These are phyloP conservation scores for Matsumurasca onukii DNA, from an alignment of 1,140 invertebrate species.

Conservation along the genomic window DNA sequence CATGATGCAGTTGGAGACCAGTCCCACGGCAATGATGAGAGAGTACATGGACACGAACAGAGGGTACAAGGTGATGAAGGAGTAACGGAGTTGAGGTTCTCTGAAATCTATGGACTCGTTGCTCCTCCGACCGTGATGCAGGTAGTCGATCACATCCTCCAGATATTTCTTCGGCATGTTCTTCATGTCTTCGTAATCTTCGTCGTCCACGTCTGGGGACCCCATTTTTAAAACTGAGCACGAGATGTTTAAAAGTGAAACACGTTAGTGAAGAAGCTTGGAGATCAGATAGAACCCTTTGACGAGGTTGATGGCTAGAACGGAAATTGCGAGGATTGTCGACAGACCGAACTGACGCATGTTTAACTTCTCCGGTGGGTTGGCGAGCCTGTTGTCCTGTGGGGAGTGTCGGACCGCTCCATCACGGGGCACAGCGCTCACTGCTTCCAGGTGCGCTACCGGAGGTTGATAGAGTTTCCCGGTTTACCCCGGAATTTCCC, in stretches of 20 bases:
- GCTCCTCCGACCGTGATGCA: conserved; percentile 45
- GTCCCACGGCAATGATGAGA: conserved; percentile 56
- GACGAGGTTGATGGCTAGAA: neutral
- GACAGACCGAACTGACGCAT: neutral
- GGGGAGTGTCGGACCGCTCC: neutral
- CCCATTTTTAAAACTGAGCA: neutral
- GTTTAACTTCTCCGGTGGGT: neutral
- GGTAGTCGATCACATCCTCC: conserved; percentile 41
- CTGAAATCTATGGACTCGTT: conserved; percentile 50
- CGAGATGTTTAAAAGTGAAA: neutral
- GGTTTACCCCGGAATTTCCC: too few relatives aligned
- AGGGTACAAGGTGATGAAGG: conserved; percentile 58
- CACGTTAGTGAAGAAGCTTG: neutral
- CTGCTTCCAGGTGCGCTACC: too few relatives aligned
- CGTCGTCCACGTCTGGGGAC: neutral
- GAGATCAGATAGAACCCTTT: neutral
- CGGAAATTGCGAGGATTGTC: neutral
- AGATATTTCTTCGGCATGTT: conserved; percentile 43
- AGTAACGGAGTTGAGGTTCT: conserved; percentile 49
- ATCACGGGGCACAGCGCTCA: neutral
- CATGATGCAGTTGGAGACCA: conserved; percentile 59
- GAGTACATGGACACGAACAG: conserved; percentile 65
- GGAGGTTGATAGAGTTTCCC: too few relatives aligned
- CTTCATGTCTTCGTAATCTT: neutral
- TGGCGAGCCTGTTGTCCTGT: neutral